Percentiles rank a stretch among this genome's conserved stretches.
Conservation (phyloP, 2,797 vertebrate species). For the Pseudochromis fuscus region DNA sequence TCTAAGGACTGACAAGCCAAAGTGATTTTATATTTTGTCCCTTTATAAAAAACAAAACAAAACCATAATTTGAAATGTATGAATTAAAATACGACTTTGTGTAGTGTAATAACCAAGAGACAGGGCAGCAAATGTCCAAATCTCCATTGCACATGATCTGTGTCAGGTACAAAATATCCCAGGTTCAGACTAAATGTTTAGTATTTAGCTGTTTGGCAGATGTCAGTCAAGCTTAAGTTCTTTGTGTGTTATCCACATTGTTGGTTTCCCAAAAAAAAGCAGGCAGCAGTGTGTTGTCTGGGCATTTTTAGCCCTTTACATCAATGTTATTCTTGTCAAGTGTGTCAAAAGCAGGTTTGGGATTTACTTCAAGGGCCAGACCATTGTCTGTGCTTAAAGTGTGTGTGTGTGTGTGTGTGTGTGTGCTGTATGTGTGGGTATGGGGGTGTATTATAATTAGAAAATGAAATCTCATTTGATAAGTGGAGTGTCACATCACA, state of each 20-base stretch:
- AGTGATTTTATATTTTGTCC: not conserved
- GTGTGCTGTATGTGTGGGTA: not conserved
- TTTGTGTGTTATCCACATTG: not conserved
- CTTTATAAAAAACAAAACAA: not conserved
- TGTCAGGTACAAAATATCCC: not conserved
- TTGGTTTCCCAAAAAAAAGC: not conserved
- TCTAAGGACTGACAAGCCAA: not conserved
- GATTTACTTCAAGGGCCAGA: constrained; percentile 19
- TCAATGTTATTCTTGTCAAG: constrained; percentile 7
- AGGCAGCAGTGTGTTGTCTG: not conserved
- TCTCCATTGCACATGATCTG: not conserved
- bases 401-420: constrained; percentile 8
- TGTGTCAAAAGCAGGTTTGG: constrained; percentile 29
- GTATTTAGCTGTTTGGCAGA: not conserved
- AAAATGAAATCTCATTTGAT: constrained; percentile 65
- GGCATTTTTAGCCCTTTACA: not conserved
- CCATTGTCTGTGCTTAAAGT: constrained; percentile 19
- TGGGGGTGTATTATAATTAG: constrained; percentile 52
- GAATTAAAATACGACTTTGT: not conserved
- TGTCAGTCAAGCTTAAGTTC: not conserved
- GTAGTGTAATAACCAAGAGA: too few species aligned
- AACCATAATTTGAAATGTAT: not conserved
- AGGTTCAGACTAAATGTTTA: not conserved
- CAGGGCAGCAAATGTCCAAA: not conserved
- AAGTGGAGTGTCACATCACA: constrained; percentile 81